Evolutionary conservation across 2,113 vertebrate species (phyloP).

Genomic region (Melanostigma gelatinosum): DNA sequence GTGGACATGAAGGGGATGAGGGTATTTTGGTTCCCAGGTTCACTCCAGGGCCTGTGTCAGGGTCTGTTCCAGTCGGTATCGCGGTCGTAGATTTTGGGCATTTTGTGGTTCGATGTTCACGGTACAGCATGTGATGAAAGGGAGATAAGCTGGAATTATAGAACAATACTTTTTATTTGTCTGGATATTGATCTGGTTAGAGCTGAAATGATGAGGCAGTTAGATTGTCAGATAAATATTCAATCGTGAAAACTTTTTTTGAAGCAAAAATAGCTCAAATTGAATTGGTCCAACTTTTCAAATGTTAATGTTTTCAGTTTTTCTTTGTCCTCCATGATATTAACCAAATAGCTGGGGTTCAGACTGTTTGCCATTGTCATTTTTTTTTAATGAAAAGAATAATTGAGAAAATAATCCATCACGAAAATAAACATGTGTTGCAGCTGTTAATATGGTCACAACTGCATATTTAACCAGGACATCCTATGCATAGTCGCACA

Average conservation of each 20-base stretch:
- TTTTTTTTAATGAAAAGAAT: not conserved
- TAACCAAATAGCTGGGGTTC: too few species aligned
- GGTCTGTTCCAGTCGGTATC: not conserved
- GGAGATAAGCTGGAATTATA: not conserved
- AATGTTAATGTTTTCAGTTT: not conserved
- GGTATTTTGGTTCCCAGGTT: constrained; percentile 36
- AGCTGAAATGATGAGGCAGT: not conserved
- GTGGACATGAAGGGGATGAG: constrained; percentile 28
- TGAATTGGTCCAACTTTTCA: not conserved
- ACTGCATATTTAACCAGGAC: not conserved
- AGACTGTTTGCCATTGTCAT: too few species aligned
- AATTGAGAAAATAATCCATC: not conserved
- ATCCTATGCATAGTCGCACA: not conserved
- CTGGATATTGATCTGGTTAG: not conserved
- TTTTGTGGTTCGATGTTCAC: constrained; percentile 9
- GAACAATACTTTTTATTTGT: not conserved
- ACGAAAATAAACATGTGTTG: not conserved
- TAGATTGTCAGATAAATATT: not conserved
- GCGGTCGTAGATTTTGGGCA: not conserved
- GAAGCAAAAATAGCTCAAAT: not conserved
- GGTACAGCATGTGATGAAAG: not conserved
- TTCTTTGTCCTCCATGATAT: too few species aligned
- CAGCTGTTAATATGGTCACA: not conserved
- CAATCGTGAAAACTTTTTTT: not conserved
- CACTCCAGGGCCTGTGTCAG: constrained; percentile 8